Percentiles rank a stretch among this genome's conserved stretches.
Evolutionary conservation across 2,888 invertebrate species (phyloP).

Genomic region (Chromoteleia sp.): DNA sequence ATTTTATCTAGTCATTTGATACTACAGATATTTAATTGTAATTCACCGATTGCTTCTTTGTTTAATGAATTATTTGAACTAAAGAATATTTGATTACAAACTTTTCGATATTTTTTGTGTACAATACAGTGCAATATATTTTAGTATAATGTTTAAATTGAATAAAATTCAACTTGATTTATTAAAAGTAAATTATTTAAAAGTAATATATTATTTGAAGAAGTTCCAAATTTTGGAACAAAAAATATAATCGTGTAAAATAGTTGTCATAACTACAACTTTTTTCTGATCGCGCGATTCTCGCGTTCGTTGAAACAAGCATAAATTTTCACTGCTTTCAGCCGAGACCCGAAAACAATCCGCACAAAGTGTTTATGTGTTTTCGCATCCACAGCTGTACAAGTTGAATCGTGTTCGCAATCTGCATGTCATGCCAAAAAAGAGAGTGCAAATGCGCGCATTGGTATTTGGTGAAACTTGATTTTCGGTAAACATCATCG

Average conservation of each 20-base stretch:
- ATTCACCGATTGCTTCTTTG: no score
- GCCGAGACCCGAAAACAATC: conserved; percentile 34
- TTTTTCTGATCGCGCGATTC: conserved; percentile 3
- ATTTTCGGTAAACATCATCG: conserved; percentile 76
- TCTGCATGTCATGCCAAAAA: conserved; percentile 65
- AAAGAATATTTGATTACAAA: no score
- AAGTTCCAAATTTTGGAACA: not conserved
- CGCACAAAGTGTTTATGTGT: conserved; percentile 52
- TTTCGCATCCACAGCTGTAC: conserved; percentile 44
- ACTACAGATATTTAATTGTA: conserved; percentile 23
- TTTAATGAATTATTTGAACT: no score
- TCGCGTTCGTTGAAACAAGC: conserved; percentile 5
- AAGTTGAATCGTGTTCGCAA: conserved; percentile 58
- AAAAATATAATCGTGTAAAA: not conserved
- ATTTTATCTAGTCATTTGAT: conserved; percentile 38
- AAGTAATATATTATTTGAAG: no score
- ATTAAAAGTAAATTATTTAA: no score
- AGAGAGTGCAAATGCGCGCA: conserved; percentile 61
- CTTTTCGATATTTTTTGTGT: no score
- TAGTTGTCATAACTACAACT: conserved; percentile 24
- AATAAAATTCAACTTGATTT: no score
- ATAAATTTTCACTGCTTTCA: conserved; percentile 35
- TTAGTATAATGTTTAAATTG: no score
- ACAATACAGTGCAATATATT: no score
- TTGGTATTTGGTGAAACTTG: conserved; percentile 73